Conservation (phyloP, 2,113 vertebrate genomes). For the Podarcis muralis region DNA sequence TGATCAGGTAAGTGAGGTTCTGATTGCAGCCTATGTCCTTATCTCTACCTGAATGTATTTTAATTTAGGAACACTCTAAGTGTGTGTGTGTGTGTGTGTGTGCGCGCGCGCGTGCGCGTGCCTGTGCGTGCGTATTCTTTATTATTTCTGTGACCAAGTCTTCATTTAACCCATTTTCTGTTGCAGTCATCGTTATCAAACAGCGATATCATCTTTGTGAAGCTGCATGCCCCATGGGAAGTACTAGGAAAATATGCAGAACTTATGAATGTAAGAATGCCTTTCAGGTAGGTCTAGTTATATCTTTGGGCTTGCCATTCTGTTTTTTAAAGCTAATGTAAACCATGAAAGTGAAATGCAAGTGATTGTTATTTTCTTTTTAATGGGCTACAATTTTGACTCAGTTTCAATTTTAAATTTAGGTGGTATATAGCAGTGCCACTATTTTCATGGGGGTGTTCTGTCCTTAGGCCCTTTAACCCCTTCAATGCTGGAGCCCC, state of each 20-base stretch:
- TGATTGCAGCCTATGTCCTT: not conserved
- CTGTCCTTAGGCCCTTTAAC: slow-evolving; percentile 73
- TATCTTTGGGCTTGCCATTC: slow-evolving; percentile 32
- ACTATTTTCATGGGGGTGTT: slow-evolving; percentile 72
- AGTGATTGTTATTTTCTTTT: slow-evolving; percentile 40
- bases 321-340: slow-evolving; percentile 40
- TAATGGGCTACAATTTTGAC: slow-evolving; percentile 47
- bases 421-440: slow-evolving; percentile 61
- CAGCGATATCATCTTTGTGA: slow-evolving; percentile 93
- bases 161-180: slow-evolving; percentile 60
- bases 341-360: slow-evolving; percentile 27
- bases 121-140: not conserved
- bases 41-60: not conserved
- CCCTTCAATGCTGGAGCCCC: slow-evolving; percentile 74
- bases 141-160: not conserved
- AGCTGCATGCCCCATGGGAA: slow-evolving; percentile 94
- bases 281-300: slow-evolving; percentile 87
- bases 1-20: no score
- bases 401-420: slow-evolving; percentile 52
- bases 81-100: no score
- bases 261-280: slow-evolving; percentile 96
- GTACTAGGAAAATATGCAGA: slow-evolving; percentile 94
- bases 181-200: slow-evolving; percentile 90
- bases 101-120: no score
- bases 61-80: not conserved